Conservation (phyloP, 2,797 vertebrate genomes). For the Cuniculus paca region DNA sequence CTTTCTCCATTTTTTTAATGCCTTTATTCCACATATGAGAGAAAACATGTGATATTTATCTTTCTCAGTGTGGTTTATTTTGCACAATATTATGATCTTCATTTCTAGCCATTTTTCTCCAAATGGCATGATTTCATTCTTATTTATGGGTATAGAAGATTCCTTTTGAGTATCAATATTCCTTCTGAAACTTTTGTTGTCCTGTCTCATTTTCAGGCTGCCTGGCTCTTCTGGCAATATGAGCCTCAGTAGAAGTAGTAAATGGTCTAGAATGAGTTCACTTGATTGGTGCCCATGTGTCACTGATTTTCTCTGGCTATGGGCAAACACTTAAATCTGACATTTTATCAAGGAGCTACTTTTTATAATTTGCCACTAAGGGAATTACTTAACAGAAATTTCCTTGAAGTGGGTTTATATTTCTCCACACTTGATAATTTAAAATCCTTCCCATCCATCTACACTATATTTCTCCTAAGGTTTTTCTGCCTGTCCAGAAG, state of each 20-base stretch:
- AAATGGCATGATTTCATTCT: not conserved
- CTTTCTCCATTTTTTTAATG: not conserved
- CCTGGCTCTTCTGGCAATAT: not conserved
- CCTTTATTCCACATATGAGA: not conserved
- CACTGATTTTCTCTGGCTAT: not conserved
- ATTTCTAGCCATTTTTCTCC: not conserved
- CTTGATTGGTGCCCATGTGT: not conserved
- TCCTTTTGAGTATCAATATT: not conserved
- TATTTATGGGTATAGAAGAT: not conserved
- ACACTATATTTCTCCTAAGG: not conserved
- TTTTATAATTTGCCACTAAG: slow-evolving; percentile 23
- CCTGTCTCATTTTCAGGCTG: not conserved
- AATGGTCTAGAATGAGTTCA: not conserved
- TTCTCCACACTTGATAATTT: not conserved
- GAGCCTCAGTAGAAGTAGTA: not conserved
- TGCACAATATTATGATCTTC: not conserved
- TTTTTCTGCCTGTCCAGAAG: slow-evolving; percentile 51
- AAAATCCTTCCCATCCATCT: not conserved
- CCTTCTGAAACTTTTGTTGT: not conserved
- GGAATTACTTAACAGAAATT: not conserved
- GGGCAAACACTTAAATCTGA: not conserved
- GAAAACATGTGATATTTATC: not conserved
- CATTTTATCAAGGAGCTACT: not conserved
- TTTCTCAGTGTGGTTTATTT: not conserved
- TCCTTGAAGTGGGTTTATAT: not conserved